Conservation (phyloP, 2,113 vertebrate genomes). For the Phainopepla nitens region DNA sequence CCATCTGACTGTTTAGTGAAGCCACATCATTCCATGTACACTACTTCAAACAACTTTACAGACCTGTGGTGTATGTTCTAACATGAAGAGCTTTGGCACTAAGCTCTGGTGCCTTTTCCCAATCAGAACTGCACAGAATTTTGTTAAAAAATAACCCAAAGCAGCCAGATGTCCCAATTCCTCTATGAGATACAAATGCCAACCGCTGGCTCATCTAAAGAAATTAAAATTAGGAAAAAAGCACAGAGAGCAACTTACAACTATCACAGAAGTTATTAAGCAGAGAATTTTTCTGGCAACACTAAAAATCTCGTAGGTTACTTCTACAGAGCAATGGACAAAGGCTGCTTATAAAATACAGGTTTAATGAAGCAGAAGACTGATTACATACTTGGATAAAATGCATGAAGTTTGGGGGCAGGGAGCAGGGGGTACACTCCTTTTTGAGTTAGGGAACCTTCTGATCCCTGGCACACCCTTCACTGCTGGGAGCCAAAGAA, state of each 20-base stretch:
- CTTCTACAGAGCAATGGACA: background rate
- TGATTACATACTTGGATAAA: background rate
- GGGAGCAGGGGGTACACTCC: background rate
- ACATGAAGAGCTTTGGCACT: background rate
- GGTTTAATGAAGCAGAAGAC: background rate
- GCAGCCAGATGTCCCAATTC: background rate
- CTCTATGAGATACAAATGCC: background rate
- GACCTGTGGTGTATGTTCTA: background rate
- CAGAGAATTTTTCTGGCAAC: background rate
- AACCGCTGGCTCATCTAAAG: background rate
- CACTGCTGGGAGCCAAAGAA: background rate
- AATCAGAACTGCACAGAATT: background rate
- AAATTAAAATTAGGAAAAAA: background rate
- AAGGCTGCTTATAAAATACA: background rate
- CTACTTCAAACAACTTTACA: background rate
- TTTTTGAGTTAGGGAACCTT: background rate
- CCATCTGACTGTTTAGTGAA: background rate
- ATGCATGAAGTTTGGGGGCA: background rate
- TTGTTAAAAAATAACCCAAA: background rate
- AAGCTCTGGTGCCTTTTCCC: background rate
- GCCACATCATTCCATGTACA: background rate
- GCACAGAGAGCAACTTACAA: background rate
- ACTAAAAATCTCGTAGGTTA: background rate
- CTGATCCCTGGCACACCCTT: background rate
- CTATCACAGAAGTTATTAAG: background rate